Evolutionary conservation across 2,888 invertebrate species (phyloP), one percentile per base, ranked within the genome.

Genomic region (Carterocephalus palaemon): DNA sequence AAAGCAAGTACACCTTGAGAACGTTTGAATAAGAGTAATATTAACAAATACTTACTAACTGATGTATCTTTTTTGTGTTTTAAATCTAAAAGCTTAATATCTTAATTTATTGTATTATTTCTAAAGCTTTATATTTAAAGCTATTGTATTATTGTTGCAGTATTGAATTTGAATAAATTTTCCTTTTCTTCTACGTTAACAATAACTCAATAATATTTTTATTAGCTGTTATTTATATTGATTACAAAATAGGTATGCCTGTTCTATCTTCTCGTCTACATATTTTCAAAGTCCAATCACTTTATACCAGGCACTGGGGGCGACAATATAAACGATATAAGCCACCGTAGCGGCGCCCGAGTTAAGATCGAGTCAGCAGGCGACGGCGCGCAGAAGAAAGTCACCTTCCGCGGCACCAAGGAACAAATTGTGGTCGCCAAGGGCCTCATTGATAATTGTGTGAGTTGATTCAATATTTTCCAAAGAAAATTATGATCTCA

Each of bases 371-470:
- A 93, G 17, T 79, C 80, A 0, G 23, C 56, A 0, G 54, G 55
- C 1, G 75, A 75, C 47, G 60, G 52, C 20, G 49, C 57, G 1
- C 60, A 67, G 40, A 67, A 84, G 2, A 70, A 74, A 34, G 67
- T 90, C 53, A 67, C 64, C 8, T 76, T 90, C 41, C 79, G 75
- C 57, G 96, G 96, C 26, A 93, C 93, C 28, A 88, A 88, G 34
- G 91, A 93, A 41, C 93, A 95, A 79, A 94, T 96, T 32, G 88
- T 88, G 39, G 69, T 90, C 12, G 96, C 96, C 0, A 90, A 90
- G 60, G 88, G 88, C 37, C 79, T 94, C 34, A 90, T 97, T 32
- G 90, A 92, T 47, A 92, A 91, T 39, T 90, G 90, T 66, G 90
- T 96, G 51, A 73, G 84, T 76, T 15, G 4, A 1, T 8, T 16